Evolutionary conservation across 2,888 invertebrate genomes (phyloP).

Genomic region (Eledona agricola): DNA sequence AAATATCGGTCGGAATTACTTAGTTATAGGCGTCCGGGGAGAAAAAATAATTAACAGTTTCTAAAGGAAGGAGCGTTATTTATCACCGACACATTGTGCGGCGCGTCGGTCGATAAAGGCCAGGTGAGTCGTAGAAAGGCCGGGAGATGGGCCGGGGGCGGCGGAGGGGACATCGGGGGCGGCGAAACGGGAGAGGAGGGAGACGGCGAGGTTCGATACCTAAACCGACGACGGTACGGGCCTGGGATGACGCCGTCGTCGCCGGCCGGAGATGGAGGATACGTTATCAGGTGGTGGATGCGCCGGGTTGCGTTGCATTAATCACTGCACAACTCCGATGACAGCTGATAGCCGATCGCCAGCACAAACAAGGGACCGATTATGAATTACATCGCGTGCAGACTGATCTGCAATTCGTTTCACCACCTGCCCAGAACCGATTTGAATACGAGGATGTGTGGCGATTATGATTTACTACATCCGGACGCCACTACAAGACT

Average conservation of each 20-base stretch:
- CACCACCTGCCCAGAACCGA: constrained; percentile 19
- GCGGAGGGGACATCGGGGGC: constrained; percentile 19
- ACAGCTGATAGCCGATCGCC: constrained; percentile 30
- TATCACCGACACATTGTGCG: constrained; percentile 50
- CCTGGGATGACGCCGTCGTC: constrained; percentile 34
- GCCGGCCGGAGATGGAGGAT: constrained; percentile 32
- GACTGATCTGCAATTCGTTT: constrained; percentile 26
- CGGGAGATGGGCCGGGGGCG: constrained; percentile 40
- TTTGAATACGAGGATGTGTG: constrained; percentile 21
- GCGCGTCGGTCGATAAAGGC: constrained; percentile 54
- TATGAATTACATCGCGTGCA: constrained; percentile 33
- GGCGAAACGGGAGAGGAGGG: constrained; percentile 23
- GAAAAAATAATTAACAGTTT: constrained; percentile 54
- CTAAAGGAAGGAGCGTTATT: constrained; percentile 52
- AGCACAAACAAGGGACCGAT: constrained; percentile 22
- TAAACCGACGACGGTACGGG: constrained; percentile 37
- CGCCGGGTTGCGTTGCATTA: constrained; percentile 24
- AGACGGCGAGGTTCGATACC: constrained; percentile 41
- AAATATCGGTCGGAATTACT: constrained; percentile 44
- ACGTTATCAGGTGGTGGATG: constrained; percentile 24
- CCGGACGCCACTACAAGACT: too few relatives aligned
- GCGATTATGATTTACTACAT: constrained; percentile 25
- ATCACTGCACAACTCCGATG: constrained; percentile 31
- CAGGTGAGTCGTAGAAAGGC: constrained; percentile 55
- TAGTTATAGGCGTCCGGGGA: constrained; percentile 51